Percentiles rank a stretch among this genome's conserved stretches.
Conservation (phyloP, 2,113 vertebrate species). For the Cyanoramphus novaezelandiae region DNA sequence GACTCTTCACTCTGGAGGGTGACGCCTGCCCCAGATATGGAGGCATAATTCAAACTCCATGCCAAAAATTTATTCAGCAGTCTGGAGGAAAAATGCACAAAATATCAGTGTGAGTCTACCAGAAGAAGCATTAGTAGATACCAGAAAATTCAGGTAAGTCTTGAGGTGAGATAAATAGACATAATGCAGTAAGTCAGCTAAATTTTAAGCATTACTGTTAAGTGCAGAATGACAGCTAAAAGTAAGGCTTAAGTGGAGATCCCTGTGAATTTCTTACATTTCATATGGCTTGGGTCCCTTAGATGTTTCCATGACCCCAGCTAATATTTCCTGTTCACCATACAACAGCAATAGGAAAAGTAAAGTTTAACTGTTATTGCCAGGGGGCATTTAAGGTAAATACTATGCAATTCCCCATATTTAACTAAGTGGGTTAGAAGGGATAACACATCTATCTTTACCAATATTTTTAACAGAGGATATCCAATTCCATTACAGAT, state of each 20-base stretch:
- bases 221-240: neutral
- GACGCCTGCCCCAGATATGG: neutral
- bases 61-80: neutral
- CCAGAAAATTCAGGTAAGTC: neutral
- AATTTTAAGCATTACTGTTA: neutral
- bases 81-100: neutral
- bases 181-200: neutral
- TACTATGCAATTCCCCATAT: neutral
- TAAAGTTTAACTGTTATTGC: neutral
- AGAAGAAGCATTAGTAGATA: neutral
- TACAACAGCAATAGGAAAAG: neutral
- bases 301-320: neutral
- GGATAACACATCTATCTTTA: neutral
- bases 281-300: neutral
- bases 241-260: neutral
- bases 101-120: neutral
- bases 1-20: neutral
- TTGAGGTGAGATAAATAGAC: neutral
- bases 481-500: neutral
- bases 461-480: neutral
- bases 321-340: neutral
- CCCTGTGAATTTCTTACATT: neutral
- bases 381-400: neutral
- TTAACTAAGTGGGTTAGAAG: neutral
- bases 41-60: neutral